Base-by-base conservation (phyloP, 2,888 invertebrate species). In the Coenonympha arcania region DNA sequence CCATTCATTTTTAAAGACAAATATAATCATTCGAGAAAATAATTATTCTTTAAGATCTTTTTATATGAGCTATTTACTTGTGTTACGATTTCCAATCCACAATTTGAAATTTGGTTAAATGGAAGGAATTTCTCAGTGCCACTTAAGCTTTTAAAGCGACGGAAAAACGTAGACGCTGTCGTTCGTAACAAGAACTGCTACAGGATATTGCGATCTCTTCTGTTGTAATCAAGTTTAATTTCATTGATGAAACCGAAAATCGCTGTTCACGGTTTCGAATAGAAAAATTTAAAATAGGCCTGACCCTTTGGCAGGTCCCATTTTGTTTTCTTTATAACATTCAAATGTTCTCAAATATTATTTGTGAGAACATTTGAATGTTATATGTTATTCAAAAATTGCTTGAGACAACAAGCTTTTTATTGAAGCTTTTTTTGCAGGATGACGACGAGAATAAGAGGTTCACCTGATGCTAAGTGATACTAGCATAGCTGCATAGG, bases 201-300 rank as follows among this genome's bases (percentile, higher is more conserved):
- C 60, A 65, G 76, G 73, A 76, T 73, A 73, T 71, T 71, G 66
- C 73, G 70, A 62, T 53, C 69, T 68, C 68, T 65, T 68, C 63
- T 59, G 56, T 64, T 65, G 68, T 80, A 76, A 80, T 77, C 74
- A 76, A 75, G 81, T 82, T 75, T 76, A 78, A 80, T 78, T 79
- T 76, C 75, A 78, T 76, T 78, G 80, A 82, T 81, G 81, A 79
- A 82, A 82, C 74, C 76, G 76, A 82, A 82, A 79, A 81, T 79
- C 69, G 71, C 76, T 77, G 75, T 76, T 69, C 69, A 68, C 62
- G 67, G 61, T 4, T 18, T 18, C n/a, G 66, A 69, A 76, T 73
- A 61, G 64, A 64, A 73, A 77, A 77, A 75, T 66, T 62, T 71
- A 69, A 72, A 75, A 79, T 77, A 73, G 73, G 71, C 76, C 76